Evolutionary conservation across 1,140 invertebrate genomes (phyloP).

Genomic region (Papilio aristodemus): DNA sequence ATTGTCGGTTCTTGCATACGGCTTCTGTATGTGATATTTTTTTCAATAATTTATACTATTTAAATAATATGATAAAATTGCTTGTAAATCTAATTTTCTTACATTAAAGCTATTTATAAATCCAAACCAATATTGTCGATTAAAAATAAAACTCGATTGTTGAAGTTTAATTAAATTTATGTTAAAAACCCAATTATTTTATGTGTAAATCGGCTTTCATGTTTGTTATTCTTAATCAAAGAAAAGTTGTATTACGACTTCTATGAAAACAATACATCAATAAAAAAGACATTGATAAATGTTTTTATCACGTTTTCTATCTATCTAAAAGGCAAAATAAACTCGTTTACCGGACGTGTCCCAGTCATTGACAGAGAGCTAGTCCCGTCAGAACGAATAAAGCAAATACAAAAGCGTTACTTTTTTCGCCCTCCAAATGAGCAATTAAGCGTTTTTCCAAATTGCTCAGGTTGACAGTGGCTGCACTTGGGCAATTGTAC

Average conservation of each 20-base stretch:
- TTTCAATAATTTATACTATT: background rate
- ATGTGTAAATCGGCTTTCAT: too few relatives aligned
- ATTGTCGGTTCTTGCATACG: conserved; percentile 2
- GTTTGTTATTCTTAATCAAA: too few relatives aligned
- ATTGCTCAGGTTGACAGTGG: conserved; percentile 60
- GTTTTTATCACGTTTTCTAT: background rate
- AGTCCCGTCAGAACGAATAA: background rate
- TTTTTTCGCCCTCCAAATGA: conserved; percentile 36
- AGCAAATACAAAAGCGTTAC: conserved; percentile 23
- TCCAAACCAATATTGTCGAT: too few relatives aligned
- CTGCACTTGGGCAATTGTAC: conserved; percentile 59
- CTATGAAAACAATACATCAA: too few relatives aligned
- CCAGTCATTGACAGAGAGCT: conserved; percentile 7
- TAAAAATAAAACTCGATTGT: too few relatives aligned
- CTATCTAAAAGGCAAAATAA: background rate
- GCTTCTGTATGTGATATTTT: background rate
- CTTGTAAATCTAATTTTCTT: too few relatives aligned
- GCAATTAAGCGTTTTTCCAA: conserved; percentile 55
- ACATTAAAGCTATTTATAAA: too few relatives aligned
- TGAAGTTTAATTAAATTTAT: too few relatives aligned
- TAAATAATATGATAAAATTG: too few relatives aligned
- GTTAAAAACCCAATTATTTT: too few relatives aligned
- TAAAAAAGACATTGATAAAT: background rate
- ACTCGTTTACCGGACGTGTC: background rate
- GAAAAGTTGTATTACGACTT: too few relatives aligned